These are phyloP conservation scores for Leucania comma DNA, from an alignment of 2,888 invertebrate species.

Conservation along the genomic window DNA sequence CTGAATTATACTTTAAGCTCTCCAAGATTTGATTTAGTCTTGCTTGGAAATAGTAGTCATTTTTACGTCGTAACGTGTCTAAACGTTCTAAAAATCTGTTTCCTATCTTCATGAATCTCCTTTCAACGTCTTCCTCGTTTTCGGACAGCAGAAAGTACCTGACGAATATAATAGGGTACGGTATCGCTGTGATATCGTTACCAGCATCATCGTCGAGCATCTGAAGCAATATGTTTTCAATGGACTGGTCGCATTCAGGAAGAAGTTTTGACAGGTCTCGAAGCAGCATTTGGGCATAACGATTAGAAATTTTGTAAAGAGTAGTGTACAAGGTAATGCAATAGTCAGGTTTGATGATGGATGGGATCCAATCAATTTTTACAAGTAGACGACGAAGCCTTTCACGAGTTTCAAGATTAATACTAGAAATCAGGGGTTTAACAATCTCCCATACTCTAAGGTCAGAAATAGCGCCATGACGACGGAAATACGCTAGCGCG, in stretches of 20 bases:
- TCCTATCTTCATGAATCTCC: conserved; percentile 67
- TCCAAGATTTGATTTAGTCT: conserved; percentile 49
- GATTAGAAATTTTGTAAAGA: conserved; percentile 55
- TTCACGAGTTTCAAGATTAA: conserved; percentile 57
- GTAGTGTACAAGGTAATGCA: conserved; percentile 67
- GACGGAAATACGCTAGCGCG: conserved; percentile 66
- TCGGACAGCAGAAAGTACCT: conserved; percentile 74
- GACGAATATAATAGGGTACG: conserved; percentile 70
- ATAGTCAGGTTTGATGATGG: conserved; percentile 71
- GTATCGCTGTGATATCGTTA: conserved; percentile 30
- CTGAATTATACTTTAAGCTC: conserved; percentile 71
- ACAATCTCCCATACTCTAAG: conserved; percentile 72
- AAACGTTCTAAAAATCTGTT: conserved; percentile 69
- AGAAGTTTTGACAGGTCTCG: conserved; percentile 66
- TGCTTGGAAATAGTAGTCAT: neutral
- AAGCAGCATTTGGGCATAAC: conserved; percentile 60
- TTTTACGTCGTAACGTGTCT: conserved; percentile 19
- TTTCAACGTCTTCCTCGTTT: conserved; percentile 65
- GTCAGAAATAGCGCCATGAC: conserved; percentile 58
- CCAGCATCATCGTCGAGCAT: conserved; percentile 48
- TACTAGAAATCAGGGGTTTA: conserved; percentile 66
- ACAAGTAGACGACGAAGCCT: conserved; percentile 41
- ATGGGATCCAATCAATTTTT: conserved; percentile 64
- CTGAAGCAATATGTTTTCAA: conserved; percentile 61
- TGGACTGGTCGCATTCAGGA: conserved; percentile 60